Conservation (phyloP, 1,140 invertebrate species). For the Euura saliciscinereae region DNA sequence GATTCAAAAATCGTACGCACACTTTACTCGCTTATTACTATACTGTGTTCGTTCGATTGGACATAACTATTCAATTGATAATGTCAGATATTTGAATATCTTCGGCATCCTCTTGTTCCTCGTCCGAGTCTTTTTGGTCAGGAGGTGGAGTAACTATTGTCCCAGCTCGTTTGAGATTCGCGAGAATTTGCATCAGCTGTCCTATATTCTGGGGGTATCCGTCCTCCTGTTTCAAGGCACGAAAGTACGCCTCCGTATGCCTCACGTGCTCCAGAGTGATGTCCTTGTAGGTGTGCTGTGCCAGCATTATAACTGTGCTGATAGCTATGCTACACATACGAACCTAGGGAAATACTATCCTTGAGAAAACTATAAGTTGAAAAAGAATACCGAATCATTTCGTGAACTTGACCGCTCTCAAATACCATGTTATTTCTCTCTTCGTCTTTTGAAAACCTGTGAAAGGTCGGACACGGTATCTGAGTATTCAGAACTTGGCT, state of each 20-base stretch:
- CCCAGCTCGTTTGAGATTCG: slow-evolving; percentile 12
- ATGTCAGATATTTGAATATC: slow-evolving; percentile 10
- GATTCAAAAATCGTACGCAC: too few species aligned
- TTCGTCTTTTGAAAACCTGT: not conserved
- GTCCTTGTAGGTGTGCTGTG: slow-evolving; percentile 17
- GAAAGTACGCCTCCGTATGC: slow-evolving; percentile 20
- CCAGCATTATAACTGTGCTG: slow-evolving; percentile 25
- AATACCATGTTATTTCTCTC: not conserved
- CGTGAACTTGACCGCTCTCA: not conserved
- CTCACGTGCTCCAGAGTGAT: slow-evolving; percentile 24
- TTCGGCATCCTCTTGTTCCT: slow-evolving; percentile 10
- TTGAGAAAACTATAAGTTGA: too few species aligned
- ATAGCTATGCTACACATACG: slow-evolving; percentile 19
- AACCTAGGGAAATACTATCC: slow-evolving; percentile 11
- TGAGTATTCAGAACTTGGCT: not conserved
- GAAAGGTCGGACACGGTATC: not conserved
- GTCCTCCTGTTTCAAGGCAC: slow-evolving; percentile 10
- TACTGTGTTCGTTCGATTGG: too few species aligned
- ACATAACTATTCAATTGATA: not conserved
- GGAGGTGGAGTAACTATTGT: slow-evolving; percentile 11
- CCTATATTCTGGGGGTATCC: slow-evolving; percentile 19
- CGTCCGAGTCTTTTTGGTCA: slow-evolving; percentile 13
- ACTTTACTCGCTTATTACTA: too few species aligned
- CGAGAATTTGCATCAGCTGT: slow-evolving; percentile 15
- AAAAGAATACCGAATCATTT: too few species aligned